Base-by-base conservation (phyloP, 2,797 vertebrate genomes). In the Characodon lateralis region DNA sequence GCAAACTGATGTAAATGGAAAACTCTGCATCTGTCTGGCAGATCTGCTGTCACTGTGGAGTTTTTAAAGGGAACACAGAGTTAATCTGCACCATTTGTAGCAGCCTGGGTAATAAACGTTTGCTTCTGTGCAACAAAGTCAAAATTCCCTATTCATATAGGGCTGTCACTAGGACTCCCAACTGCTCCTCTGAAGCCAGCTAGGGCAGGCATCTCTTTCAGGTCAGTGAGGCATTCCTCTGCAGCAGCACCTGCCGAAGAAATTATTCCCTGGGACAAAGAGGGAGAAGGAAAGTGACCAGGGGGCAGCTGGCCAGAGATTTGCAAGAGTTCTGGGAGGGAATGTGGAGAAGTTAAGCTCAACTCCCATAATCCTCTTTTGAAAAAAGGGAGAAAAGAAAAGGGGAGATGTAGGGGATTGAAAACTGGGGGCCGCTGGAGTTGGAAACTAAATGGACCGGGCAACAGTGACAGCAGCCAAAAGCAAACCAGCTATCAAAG, bases 181-280 rank as follows among this genome's bases (percentile, higher is more conserved):
- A 92, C 93, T 94, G 93, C 91, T 92, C 85, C 89, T 82, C 81
- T 87, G 76, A 89, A 41, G 80, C 89, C 90, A 10, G 82, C 78
- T 85, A 89, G 87, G 90, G 87, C 85, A 84, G 74, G 43, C 76
- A 87, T 89, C 80, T 81, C 83, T 71, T 39, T 80, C 80, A 80
- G 79, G 90, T 79, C 28, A 77, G 78, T 92, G 84, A 90, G 78
- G 82, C 91, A 86, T 89, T 90, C 85, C 88, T 85, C 87, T 79
- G 84, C 87, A 88, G 91, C 89, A 91, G 88, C 92, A 94, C 93
- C 95, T 91, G 93, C 92, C 93, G 95, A 92, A 94, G 91, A 91
- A 93, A 94, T 95, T 95, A 95, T 92, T 94, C 85, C 85, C 86
- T 74, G 28, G 84, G 87, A 93, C 86, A 79, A 87, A 90, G 85